Conservation (phyloP, 2,888 invertebrate genomes). For the Serripes groenlandicus region DNA sequence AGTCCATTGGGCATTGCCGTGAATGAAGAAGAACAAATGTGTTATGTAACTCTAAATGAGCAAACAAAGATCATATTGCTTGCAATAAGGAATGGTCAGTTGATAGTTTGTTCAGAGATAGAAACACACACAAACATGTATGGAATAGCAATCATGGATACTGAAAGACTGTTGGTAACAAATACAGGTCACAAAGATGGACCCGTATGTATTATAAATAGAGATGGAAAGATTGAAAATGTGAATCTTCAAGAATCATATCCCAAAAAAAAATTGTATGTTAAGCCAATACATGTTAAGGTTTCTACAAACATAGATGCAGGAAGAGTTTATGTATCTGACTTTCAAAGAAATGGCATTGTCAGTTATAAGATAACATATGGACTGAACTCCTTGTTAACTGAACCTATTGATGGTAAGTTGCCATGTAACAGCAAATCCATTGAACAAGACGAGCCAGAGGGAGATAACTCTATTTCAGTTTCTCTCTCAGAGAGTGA, state of each 20-base stretch:
- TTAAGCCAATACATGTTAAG: not conserved
- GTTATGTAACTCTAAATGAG: not conserved
- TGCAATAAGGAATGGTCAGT: not conserved
- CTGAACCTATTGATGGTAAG: too few relatives aligned
- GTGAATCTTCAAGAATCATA: not conserved
- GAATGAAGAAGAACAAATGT: not conserved
- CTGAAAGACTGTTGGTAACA: not conserved
- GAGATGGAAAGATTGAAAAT: not conserved
- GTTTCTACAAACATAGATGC: not conserved
- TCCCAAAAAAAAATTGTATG: not conserved
- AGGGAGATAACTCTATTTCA: too few relatives aligned
- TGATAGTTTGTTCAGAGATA: not conserved
- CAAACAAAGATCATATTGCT: not conserved
- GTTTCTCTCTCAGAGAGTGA: too few relatives aligned
- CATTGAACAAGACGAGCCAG: too few relatives aligned
- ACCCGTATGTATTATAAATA: not conserved
- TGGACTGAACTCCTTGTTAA: too few relatives aligned
- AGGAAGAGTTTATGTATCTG: not conserved
- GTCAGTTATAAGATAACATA: not conserved
- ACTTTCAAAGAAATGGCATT: not conserved
- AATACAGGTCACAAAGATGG: not conserved
- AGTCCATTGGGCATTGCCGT: not conserved
- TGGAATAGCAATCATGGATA: not conserved
- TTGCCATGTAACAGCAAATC: too few relatives aligned
- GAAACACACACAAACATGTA: not conserved